These are phyloP conservation scores for Hyaena hyaena DNA, from an alignment of 2,113 vertebrate species.

Conservation along the genomic window DNA sequence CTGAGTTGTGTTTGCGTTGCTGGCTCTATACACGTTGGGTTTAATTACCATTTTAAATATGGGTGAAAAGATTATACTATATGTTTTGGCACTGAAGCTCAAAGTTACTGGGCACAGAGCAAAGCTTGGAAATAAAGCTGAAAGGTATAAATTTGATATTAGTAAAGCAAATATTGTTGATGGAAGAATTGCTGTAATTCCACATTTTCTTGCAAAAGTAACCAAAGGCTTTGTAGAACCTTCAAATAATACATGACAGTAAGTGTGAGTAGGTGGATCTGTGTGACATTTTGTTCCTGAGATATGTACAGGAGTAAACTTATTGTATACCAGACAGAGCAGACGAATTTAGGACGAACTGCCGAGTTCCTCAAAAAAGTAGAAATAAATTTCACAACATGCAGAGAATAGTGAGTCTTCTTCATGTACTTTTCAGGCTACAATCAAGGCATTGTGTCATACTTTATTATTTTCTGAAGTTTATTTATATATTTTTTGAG, in stretches of 20 bases:
- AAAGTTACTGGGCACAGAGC: not conserved
- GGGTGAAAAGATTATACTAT: not conserved
- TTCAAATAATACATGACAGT: not conserved
- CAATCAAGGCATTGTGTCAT: not conserved
- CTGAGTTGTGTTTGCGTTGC: not conserved
- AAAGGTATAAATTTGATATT: not conserved
- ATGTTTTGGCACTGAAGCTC: not conserved
- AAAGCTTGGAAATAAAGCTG: not conserved
- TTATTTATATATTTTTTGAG: no score
- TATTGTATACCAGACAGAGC: not conserved
- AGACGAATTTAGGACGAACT: not conserved
- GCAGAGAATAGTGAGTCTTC: not conserved
- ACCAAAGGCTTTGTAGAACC: not conserved
- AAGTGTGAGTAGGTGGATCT: not conserved
- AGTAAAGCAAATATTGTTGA: not conserved
- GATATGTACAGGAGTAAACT: not conserved
- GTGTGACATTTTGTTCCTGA: not conserved
- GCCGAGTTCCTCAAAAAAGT: not conserved
- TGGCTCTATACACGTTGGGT: not conserved
- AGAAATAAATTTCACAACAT: not conserved
- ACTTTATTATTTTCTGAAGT: not conserved
- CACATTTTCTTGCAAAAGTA: not conserved
- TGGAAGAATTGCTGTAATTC: not conserved
- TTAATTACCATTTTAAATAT: slow-evolving; percentile 26
- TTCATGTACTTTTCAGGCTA: not conserved